Evolutionary conservation across 37 sponge, comb jelly and placozoan genomes (phyloP).

Genomic region (Aphrocallistes beatrix): DNA sequence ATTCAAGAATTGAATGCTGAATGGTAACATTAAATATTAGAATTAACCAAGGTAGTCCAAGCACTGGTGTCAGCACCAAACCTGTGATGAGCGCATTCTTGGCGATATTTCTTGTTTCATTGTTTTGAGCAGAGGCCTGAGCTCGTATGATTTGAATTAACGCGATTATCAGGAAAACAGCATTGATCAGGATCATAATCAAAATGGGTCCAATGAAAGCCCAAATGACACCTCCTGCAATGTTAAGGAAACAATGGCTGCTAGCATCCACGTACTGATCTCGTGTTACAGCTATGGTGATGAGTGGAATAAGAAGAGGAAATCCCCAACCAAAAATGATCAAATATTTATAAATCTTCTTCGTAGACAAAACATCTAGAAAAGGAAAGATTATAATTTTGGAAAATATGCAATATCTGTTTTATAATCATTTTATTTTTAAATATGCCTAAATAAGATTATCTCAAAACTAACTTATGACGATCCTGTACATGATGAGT

Average conservation of each 20-base stretch:
- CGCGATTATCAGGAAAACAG: not conserved
- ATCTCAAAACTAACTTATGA: not conserved
- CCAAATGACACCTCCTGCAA: not conserved
- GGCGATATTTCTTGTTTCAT: not conserved
- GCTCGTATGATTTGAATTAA: not conserved
- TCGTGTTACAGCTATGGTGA: not conserved
- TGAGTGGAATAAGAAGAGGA: not conserved
- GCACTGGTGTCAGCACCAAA: not conserved
- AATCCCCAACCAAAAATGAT: not conserved
- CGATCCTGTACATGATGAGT: not conserved
- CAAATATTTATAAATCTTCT: not conserved
- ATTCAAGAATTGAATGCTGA: not conserved
- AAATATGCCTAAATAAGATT: no score
- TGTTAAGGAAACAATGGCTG: not conserved
- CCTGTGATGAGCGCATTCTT: not conserved
- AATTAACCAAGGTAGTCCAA: not conserved
- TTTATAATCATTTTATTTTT: not conserved
- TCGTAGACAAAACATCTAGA: not conserved
- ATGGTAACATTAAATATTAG: not conserved
- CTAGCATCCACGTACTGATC: not conserved
- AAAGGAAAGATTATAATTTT: not conserved
- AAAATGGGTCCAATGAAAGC: not conserved
- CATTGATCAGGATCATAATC: not conserved
- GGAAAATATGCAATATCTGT: not conserved
- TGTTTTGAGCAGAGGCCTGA: not conserved